Evolutionary conservation across 2,888 invertebrate genomes (phyloP).

Genomic region (Tiphia femorata): DNA sequence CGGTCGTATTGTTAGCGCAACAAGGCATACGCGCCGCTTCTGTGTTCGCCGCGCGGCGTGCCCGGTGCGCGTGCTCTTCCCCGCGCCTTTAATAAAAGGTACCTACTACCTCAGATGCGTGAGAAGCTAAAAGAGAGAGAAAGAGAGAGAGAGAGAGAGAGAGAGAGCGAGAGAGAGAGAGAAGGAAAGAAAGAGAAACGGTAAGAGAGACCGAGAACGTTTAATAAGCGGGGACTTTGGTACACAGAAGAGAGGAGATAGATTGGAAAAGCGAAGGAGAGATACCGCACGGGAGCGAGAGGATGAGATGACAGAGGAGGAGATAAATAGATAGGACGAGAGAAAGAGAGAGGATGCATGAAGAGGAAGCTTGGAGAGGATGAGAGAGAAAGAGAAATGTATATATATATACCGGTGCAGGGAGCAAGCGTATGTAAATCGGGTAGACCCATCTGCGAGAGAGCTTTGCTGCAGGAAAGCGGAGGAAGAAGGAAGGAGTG

Average conservation of each 20-base stretch:
- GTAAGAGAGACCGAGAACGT: too few species aligned
- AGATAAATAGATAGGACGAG: conserved; percentile 43
- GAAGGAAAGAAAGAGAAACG: conserved; percentile 10
- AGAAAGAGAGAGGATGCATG: conserved; percentile 1
- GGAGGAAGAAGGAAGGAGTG: neutral
- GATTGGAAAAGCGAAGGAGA: too few species aligned
- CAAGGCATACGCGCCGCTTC: conserved; percentile 66
- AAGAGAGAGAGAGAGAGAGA: neutral
- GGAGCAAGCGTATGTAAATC: conserved; percentile 53
- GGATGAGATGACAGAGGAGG: too few species aligned
- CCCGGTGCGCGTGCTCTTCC: conserved; percentile 36
- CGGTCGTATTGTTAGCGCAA: conserved; percentile 68
- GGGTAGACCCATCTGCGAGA: conserved; percentile 49
- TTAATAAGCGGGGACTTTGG: too few species aligned
- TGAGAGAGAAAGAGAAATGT: conserved; percentile 6
- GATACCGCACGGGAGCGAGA: too few species aligned
- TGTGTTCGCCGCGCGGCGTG: conserved; percentile 52
- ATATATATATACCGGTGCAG: conserved; percentile 26
- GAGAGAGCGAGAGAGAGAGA: conserved; percentile 3
- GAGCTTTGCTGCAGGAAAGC: conserved; percentile 5
- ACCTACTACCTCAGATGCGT: conserved; percentile 54
- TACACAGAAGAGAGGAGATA: too few species aligned
- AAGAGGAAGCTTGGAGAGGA: conserved; percentile 3
- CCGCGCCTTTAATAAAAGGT: conserved; percentile 55
- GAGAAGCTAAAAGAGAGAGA: conserved; percentile 46